A percentile compares a stretch with the other conserved stretches of the same genome.
Conservation (phyloP, 2,797 vertebrate species). For the Bufotes viridis region DNA sequence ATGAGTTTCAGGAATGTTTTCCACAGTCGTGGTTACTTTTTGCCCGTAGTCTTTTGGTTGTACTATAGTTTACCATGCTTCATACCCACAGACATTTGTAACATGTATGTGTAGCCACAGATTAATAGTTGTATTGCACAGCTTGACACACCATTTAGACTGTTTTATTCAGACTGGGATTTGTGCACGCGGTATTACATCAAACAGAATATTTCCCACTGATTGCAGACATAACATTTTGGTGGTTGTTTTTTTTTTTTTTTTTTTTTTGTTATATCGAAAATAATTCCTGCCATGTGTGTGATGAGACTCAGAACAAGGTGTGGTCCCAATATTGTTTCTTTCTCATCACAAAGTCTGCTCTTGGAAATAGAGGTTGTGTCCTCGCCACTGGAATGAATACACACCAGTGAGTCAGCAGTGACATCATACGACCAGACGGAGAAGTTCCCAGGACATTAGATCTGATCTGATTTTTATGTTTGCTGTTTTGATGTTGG, state of each 20-base stretch:
- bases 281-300: constrained; percentile 20
- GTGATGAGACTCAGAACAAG: neutral
- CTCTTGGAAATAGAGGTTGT: neutral
- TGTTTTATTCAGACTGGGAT: neutral
- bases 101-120: constrained; percentile 16
- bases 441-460: neutral
- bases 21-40: neutral
- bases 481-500: neutral
- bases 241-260: no score
- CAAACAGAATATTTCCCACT: constrained; percentile 15
- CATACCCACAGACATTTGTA: constrained; percentile 28
- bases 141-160: neutral
- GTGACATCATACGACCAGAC: constrained; percentile 3
- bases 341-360: neutral
- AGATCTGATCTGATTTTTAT: neutral
- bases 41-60: constrained; percentile 17
- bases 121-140: constrained; percentile 20
- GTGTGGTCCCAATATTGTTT: constrained; percentile 24
- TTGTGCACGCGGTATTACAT: constrained; percentile 20
- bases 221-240: constrained; percentile 27
- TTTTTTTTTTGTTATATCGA: neutral
- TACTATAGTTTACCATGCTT: neutral
- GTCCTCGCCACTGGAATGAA: neutral
- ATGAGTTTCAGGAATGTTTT: neutral
- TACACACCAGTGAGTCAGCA: neutral